phyloP scores from a whole-genome alignment of 1,140 invertebrate species.

The Euura lappo region DNA sequence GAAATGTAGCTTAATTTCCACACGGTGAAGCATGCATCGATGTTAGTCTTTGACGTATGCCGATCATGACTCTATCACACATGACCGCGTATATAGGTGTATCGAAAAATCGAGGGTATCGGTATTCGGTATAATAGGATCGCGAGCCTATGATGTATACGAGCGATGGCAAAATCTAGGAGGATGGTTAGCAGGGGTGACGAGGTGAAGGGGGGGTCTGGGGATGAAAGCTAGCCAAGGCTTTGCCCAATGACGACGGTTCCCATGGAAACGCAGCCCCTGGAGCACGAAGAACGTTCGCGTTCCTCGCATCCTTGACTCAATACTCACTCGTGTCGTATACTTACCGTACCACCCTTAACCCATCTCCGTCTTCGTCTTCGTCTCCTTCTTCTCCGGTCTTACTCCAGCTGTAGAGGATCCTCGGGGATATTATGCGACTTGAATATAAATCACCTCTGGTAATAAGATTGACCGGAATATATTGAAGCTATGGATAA shows the following conservation, averaged over 20 bases:
- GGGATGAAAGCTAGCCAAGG: slow-evolving; percentile 23
- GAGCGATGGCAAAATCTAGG: slow-evolving; percentile 1
- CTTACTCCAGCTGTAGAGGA: background rate
- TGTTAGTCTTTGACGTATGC: no score
- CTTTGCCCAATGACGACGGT: slow-evolving; percentile 53
- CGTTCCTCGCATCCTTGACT: slow-evolving; percentile 51
- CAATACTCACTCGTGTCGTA: slow-evolving; percentile 36
- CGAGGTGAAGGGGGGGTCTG: background rate
- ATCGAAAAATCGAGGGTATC: no score
- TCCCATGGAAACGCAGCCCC: slow-evolving; percentile 55
- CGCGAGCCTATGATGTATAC: no score
- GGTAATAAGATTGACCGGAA: no score
- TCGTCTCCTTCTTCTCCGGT: background rate
- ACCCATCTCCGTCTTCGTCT: background rate
- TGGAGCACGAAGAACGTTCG: slow-evolving; percentile 42
- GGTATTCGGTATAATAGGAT: no score
- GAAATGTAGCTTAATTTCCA: no score
- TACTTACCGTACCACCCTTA: background rate
- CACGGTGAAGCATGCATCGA: no score
- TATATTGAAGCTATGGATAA: no score
- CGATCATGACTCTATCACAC: no score
- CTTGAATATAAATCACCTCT: background rate
- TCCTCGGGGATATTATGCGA: background rate
- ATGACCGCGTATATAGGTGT: no score
- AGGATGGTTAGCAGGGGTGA: background rate